These are phyloP conservation scores for Deroplatys truncata DNA, from an alignment of 2,888 invertebrate species.

Conservation along the genomic window DNA sequence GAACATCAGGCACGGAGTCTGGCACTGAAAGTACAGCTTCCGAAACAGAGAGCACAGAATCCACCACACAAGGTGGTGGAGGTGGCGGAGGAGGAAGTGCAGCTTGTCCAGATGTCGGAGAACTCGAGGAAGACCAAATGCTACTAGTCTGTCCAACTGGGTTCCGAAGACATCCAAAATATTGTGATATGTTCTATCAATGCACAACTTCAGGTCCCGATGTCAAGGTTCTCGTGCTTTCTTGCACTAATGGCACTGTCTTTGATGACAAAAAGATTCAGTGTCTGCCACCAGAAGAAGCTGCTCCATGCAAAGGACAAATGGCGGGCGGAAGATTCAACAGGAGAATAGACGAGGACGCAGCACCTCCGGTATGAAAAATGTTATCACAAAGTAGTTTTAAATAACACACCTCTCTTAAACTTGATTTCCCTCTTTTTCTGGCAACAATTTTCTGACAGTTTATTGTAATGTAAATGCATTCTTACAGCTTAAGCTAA, in stretches of 20 bases:
- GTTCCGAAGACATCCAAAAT: slow-evolving; percentile 76
- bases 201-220: slow-evolving; percentile 65
- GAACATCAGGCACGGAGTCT: slow-evolving; percentile 30
- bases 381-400: neutral
- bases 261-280: slow-evolving; percentile 69
- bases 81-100: slow-evolving; percentile 34
- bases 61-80: slow-evolving; percentile 30
- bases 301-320: slow-evolving; percentile 46
- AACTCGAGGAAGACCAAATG: slow-evolving; percentile 65
- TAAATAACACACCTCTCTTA: no score
- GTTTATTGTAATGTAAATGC: no score
- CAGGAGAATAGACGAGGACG: slow-evolving; percentile 40
- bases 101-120: slow-evolving; percentile 35
- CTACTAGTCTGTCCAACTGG: slow-evolving; percentile 76
- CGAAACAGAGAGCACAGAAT: slow-evolving; percentile 25
- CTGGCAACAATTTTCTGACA: no score
- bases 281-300: slow-evolving; percentile 61
- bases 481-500: no score
- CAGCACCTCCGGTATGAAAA: slow-evolving; percentile 24
- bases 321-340: slow-evolving; percentile 53
- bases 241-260: slow-evolving; percentile 72
- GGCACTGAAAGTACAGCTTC: slow-evolving; percentile 29
- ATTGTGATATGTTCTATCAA: slow-evolving; percentile 80
- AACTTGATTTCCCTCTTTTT: no score
- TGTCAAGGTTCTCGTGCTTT: slow-evolving; percentile 67